Evolutionary conservation across 1,140 invertebrate genomes (phyloP).

Genomic region (Calephelis nemesis): DNA sequence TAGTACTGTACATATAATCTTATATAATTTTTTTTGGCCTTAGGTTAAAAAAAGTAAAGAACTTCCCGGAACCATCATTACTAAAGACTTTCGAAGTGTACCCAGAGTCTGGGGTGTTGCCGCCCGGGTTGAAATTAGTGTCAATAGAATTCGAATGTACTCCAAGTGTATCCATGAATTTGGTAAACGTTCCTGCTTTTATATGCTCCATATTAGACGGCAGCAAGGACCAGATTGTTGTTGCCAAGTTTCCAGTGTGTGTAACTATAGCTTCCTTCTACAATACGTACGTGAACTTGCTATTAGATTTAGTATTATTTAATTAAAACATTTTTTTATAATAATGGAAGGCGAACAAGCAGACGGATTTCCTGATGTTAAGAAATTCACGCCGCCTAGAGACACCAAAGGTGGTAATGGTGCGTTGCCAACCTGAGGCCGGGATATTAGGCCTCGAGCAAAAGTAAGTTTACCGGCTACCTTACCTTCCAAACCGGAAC

Average conservation of each 20-base stretch:
- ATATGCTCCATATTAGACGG: conserved; percentile 65
- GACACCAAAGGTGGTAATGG: too few species aligned
- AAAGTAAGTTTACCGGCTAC: too few species aligned
- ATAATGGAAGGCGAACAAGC: too few species aligned
- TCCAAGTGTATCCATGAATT: conserved; percentile 59
- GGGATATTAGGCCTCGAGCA: too few species aligned
- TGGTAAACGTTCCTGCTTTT: conserved; percentile 59
- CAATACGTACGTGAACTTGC: conserved; percentile 56
- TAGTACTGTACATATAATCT: too few species aligned
- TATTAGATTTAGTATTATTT: background rate
- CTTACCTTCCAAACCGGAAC: too few species aligned
- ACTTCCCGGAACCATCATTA: conserved; percentile 64
- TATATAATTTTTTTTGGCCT: conserved; percentile 16
- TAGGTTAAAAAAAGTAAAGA: conserved; percentile 68
- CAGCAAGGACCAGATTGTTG: conserved; percentile 65
- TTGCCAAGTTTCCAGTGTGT: conserved; percentile 67
- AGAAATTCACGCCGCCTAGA: too few species aligned
- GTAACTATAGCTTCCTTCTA: conserved; percentile 69
- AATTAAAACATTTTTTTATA: background rate
- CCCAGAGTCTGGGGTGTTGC: conserved; percentile 56
- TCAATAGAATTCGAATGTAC: conserved; percentile 64
- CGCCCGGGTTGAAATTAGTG: conserved; percentile 47
- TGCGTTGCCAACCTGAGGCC: too few species aligned
- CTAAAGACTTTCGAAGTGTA: conserved; percentile 53
- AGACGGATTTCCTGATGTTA: too few species aligned